Conservation (phyloP, 1,140 invertebrate genomes). For the Drosophila watanabei region DNA sequence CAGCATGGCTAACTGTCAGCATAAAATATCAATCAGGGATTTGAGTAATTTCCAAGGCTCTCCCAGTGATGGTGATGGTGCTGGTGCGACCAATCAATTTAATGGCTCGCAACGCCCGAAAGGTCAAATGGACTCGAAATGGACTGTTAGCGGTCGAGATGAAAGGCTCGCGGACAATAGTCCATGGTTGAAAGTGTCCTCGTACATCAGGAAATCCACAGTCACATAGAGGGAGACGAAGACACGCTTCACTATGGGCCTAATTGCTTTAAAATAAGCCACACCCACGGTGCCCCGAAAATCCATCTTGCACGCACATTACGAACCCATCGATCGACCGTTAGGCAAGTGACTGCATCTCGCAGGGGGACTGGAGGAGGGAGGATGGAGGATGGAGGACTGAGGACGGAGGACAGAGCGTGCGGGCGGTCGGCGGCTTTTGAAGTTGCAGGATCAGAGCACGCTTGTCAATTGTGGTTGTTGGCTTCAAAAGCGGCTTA, state of each 20-base stretch:
- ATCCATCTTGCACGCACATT: conserved; percentile 82
- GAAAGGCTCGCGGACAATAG: conserved; percentile 52
- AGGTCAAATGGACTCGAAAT: conserved; percentile 26
- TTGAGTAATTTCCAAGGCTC: conserved; percentile 39
- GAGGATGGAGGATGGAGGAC: conserved; percentile 1
- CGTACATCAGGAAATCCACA: conserved; percentile 56
- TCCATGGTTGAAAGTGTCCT: conserved; percentile 64
- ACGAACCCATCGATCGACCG: conserved; percentile 54
- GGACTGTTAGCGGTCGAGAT: conserved; percentile 69
- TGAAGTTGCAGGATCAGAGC: conserved; percentile 68
- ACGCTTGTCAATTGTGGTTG: conserved; percentile 79
- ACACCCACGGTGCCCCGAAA: conserved; percentile 73
- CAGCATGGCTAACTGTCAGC: conserved; percentile 28
- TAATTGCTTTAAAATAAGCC: conserved; percentile 83
- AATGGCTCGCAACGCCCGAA: conserved; percentile 18
- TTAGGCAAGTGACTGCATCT: conserved; percentile 48
- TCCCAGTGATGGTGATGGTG: neutral
- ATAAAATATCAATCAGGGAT: conserved; percentile 44
- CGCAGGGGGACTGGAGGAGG: conserved; percentile 1
- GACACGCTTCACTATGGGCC: conserved; percentile 76
- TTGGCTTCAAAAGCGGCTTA: conserved; percentile 73
- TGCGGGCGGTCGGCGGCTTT: conserved; percentile 60
- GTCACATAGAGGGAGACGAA: conserved; percentile 20
- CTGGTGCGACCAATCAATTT: conserved; percentile 58
- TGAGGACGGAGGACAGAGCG: conserved; percentile 35